Conservation (phyloP, 2,888 invertebrate species). For the Cataglyphis cursor region DNA sequence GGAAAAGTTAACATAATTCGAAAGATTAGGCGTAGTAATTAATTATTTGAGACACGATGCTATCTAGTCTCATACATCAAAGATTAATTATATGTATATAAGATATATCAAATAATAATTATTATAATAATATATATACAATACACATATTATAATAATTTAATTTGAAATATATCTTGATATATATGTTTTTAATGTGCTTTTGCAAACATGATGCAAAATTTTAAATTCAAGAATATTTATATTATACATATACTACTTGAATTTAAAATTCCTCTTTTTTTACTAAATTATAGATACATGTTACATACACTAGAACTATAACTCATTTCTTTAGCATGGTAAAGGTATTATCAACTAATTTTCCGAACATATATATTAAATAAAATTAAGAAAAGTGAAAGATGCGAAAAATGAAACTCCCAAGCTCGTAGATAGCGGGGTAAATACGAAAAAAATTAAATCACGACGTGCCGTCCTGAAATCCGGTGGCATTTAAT, state of each 20-base stretch:
- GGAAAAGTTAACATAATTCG: neutral
- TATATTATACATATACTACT: no score
- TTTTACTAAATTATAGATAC: no score
- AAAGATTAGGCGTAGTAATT: neutral
- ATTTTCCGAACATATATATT: neutral
- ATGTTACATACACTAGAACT: neutral
- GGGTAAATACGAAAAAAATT: neutral
- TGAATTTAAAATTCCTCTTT: no score
- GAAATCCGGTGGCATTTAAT: neutral
- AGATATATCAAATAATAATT: neutral
- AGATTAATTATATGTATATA: slow-evolving; percentile 6
- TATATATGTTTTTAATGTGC: neutral
- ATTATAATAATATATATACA: neutral
- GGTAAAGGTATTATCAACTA: neutral
- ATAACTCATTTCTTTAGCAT: no score
- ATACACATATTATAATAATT: no score
- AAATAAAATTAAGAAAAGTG: neutral
- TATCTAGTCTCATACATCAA: neutral
- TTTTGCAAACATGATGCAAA: neutral
- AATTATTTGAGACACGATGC: neutral
- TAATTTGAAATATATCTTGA: no score
- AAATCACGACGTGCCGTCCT: neutral
- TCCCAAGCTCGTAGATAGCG: neutral
- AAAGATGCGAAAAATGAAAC: neutral
- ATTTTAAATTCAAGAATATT: neutral